Evolutionary conservation across 2,797 vertebrate species (phyloP), one percentile per base, ranked within the genome.

Genomic region (Eptatretus atami): DNA sequence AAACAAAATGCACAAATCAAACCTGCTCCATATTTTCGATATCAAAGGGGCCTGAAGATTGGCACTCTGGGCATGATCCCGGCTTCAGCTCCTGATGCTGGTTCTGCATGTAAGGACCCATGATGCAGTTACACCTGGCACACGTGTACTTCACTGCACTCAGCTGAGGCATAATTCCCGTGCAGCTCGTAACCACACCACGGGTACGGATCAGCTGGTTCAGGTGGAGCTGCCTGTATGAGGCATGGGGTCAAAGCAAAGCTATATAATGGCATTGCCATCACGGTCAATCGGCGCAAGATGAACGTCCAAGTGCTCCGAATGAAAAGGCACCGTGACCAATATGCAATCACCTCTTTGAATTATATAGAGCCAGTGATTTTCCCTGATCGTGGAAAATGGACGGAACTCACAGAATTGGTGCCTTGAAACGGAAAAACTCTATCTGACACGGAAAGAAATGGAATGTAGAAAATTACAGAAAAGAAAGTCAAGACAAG

Each of bases 21-120:
- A 95, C 92, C 86, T 93, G 77, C 69, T 98, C 90, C 88, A 95
- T 95, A 78, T 96, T 96, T n/a, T n/a, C n/a, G 75, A 98, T 84
- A 68, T 98, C 88, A 11, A 98, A 98, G 1, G 92, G 92, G 1
- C 92, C 92, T 1, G 76, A 67, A 1, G 85, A 90, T 73, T 98
- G 92, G 70, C 90, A 98, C 73, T 96, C 88, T 0, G 92, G 88
- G 64, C 92, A 96, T 67, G 92, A 94, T n/a, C 92, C 92, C 0
- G 88, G 90, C 72, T 94, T 96, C 73, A 98, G 84, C 64, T 98
- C 92, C 77, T 94, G 90, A 77, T 87, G 96, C 76, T 98, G 92
- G 14, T 83, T 84, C 76, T 98, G 92, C 72, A 82, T 84, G 69
- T 90, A 98, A 1, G 92, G 90, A 1, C 92, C 92, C 53, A 95